These are phyloP conservation scores for Haemorhous mexicanus DNA, from an alignment of 2,113 vertebrate genomes.

Conservation along the genomic window DNA sequence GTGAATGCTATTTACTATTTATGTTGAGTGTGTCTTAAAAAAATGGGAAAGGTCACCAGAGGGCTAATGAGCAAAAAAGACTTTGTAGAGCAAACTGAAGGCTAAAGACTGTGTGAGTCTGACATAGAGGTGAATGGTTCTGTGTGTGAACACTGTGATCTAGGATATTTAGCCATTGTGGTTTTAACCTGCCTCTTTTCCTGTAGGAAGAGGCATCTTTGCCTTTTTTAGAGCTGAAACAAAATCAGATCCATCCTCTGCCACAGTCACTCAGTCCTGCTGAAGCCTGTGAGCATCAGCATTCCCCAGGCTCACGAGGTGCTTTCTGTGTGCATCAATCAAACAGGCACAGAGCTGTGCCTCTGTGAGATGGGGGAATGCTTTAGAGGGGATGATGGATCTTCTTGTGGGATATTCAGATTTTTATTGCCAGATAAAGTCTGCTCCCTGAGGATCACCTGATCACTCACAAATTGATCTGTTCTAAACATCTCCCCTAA, in stretches of 20 bases:
- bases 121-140: neutral
- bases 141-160: neutral
- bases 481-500: neutral
- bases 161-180: neutral
- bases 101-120: neutral
- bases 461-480: neutral
- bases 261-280: neutral
- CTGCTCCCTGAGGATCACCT: neutral
- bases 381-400: neutral
- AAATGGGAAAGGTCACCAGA: slow-evolving; percentile 22
- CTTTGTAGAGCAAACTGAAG: neutral
- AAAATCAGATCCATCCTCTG: neutral
- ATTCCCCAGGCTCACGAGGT: neutral
- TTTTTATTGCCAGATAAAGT: neutral
- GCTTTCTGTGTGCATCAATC: neutral
- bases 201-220: neutral
- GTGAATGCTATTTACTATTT: slow-evolving; percentile 60
- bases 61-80: neutral
- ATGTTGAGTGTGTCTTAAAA: slow-evolving; percentile 54
- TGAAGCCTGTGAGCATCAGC: neutral
- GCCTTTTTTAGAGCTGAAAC: neutral
- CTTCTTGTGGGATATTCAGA: neutral
- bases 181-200: neutral
- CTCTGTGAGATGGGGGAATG: neutral
- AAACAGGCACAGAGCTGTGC: neutral